Conservation (phyloP, 2,888 invertebrate species). For the Amphipyra tragopoginis region DNA sequence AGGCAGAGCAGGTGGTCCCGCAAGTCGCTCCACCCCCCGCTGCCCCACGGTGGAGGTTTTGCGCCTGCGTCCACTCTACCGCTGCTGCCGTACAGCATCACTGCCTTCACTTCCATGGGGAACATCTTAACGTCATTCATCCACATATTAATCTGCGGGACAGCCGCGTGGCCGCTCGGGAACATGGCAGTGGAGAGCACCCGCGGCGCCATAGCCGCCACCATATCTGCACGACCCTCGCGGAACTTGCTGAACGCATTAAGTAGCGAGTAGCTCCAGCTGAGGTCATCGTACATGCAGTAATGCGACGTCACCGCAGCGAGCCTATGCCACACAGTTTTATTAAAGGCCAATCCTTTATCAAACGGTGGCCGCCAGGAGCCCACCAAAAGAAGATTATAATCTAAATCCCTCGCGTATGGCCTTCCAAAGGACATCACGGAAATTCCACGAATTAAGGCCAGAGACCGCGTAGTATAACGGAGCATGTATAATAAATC, state of each 20-base stretch:
- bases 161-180: constrained; percentile 44
- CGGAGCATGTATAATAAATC: constrained; percentile 69
- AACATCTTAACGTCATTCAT: constrained; percentile 48
- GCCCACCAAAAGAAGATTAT: constrained; percentile 62
- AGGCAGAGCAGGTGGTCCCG: constrained; percentile 72
- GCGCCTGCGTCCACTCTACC: constrained; percentile 51
- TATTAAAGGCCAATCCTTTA: constrained; percentile 71
- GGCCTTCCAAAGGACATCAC: constrained; percentile 68
- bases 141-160: constrained; percentile 22
- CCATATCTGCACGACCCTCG: constrained; percentile 59
- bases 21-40: constrained; percentile 70
- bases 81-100: constrained; percentile 55
- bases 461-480: constrained; percentile 54
- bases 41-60: constrained; percentile 54
- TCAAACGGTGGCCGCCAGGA: constrained; percentile 70
- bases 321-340: constrained; percentile 67
- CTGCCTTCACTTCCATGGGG: constrained; percentile 61
- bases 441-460: constrained; percentile 57
- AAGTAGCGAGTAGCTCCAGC: constrained; percentile 74
- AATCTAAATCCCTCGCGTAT: constrained; percentile 48
- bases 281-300: constrained; percentile 70
- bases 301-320: constrained; percentile 50
- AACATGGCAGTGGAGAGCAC: constrained; percentile 60
- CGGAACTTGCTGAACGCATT: constrained; percentile 58
- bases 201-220: constrained; percentile 63